phyloP scores from a whole-genome alignment of 2,888 invertebrate species.

The Sesia apiformis region DNA sequence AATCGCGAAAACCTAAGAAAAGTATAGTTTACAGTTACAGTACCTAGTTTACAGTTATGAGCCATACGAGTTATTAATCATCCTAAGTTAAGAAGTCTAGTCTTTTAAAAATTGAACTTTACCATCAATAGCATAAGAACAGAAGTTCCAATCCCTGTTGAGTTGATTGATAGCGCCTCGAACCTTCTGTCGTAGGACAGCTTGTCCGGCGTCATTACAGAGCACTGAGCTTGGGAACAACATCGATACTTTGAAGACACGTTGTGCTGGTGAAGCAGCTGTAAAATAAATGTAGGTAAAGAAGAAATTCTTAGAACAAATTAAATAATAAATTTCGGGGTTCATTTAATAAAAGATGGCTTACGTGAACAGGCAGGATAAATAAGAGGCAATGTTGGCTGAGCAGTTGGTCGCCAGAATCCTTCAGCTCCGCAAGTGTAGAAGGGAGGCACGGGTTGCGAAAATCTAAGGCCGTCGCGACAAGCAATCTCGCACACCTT shows the following conservation, averaged over 20 bases:
- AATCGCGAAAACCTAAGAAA: too few relatives aligned
- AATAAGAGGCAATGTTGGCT: slow-evolving; percentile 85
- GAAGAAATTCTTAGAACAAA: background rate
- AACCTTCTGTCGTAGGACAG: slow-evolving; percentile 91
- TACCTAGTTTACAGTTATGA: slow-evolving; percentile 48
- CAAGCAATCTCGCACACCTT: slow-evolving; percentile 95
- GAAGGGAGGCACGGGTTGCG: slow-evolving; percentile 95
- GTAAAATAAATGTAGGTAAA: slow-evolving; percentile 7
- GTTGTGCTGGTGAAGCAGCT: slow-evolving; percentile 93
- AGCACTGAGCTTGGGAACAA: slow-evolving; percentile 97
- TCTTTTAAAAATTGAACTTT: slow-evolving; percentile 7
- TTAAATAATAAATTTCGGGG: background rate
- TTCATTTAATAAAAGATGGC: slow-evolving; percentile 19
- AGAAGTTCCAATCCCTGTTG: slow-evolving; percentile 97
- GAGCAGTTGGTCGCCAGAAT: slow-evolving; percentile 93
- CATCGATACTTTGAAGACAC: slow-evolving; percentile 94
- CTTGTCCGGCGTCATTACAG: slow-evolving; percentile 96
- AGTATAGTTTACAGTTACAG: slow-evolving; percentile 16
- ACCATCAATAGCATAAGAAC: slow-evolving; percentile 92
- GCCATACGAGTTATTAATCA: background rate
- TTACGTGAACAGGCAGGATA: slow-evolving; percentile 94
- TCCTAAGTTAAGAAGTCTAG: background rate
- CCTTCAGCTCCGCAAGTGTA: slow-evolving; percentile 99
- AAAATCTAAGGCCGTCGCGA: slow-evolving; percentile 90
- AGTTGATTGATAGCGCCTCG: slow-evolving; percentile 91